Evolutionary conservation across 2,797 vertebrate species (phyloP), one percentile per base, ranked within the genome.

Genomic region (Numenius phaeopus): DNA sequence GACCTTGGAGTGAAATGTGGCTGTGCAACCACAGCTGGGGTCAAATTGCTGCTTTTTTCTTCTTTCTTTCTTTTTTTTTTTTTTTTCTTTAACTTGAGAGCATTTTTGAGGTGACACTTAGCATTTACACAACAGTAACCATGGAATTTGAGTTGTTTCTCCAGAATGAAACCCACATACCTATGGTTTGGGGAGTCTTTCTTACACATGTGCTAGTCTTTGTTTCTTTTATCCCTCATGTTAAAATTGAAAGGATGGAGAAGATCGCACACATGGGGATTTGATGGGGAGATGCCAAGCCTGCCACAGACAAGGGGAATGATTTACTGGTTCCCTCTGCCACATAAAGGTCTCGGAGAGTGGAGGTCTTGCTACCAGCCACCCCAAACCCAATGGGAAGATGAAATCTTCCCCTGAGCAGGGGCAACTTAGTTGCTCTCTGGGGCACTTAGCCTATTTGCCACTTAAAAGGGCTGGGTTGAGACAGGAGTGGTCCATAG

Each of bases 31-130:
- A 32, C 62, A 91, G 37, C 29, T 73, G 65, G 67, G 75, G 55
- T 77, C 24, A 71, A 29, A 78, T 29, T 59, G 30, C 24, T 73
- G 54, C 3, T 20, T 59, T 34, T 52, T 54, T 40, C 2, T 10
- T 12, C 37, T 29, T 55, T 19, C 42, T 67, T 64, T 20, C 65
- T 52, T 16, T 57, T 50, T 50, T 27, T 72, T 46, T 15, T 37
- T 22, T 86, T 83, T 34, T 72, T 21, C 47, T 49, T 49, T 49
- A 49, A 24, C 24, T 83, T 59, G 39, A 76, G 77, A 87, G 30
- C 50, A 70, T 94, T 96, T 96, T 94, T 95, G 64, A 89, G 71
- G 66, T 58, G 42, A 44, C 19, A 14, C 7, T 78, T 83, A 79
- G 4, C 39, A 59, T 77, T 79, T 87, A 49, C 15, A 59, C n/a